Base-by-base conservation (phyloP, 2,113 vertebrate genomes). In the Planiliza haematocheilus region DNA sequence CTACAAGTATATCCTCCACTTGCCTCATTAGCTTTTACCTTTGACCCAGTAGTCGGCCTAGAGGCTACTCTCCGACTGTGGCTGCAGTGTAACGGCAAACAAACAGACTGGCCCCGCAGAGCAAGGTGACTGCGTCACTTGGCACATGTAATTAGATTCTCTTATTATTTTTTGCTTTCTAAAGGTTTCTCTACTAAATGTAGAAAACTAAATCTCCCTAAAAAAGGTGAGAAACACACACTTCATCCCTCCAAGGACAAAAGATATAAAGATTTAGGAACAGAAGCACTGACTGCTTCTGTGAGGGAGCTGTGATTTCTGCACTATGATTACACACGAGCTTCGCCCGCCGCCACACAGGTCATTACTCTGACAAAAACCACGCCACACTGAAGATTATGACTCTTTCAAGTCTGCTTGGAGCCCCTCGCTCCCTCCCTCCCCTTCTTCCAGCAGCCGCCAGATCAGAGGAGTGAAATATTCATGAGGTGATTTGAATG, bases 401-500 rank as follows among this genome's bases (percentile, higher is more conserved):
- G 66, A 67, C 82, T 82, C 71, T 81, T 74, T 77, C 74, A 65
- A 63, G 53, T 74, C 65, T 41, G 89, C 89, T 88, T 70, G 39
- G 3, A 24, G 39, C 87, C 80, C 81, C 85, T 90, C 89, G 87
- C 81, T 88, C 69, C 30, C 20, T 42, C 56, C 48, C 56, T 11
- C 38, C 6, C 53, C 3, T 3, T 30, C 24, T 52, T 64, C 59
- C n/a, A 8, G 49, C 42, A 36, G 49, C 36, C 13, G 7, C 78
- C 76, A 77, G 50, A 86, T 68, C 57, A 52, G 37, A 68, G 37
- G 7, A 17, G 74, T 90, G 83, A 93, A 93, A 91, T 92, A 93
- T 93, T 92, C 88, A 93, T 90, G 82, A 89, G 83, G 75, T 81
- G 74, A 90, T 93, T 74, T 90, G 85, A 89, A 92, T 91, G 91